These are phyloP conservation scores for Manacus vitellinus DNA, from an alignment of 2,113 vertebrate genomes.

Conservation along the genomic window DNA sequence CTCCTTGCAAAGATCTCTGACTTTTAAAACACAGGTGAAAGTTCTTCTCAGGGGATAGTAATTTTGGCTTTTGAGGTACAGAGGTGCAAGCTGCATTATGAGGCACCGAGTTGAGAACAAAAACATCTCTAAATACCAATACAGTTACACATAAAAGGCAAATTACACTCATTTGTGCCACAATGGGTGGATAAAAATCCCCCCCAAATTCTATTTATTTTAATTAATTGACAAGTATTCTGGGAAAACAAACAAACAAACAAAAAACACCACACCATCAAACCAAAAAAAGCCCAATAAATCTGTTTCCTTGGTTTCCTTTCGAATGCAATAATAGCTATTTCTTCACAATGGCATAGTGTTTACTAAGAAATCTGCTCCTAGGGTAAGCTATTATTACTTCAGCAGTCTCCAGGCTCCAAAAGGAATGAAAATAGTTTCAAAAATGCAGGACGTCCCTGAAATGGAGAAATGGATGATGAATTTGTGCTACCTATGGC, in stretches of 20 bases:
- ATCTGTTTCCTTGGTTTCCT: neutral
- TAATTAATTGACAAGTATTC: neutral
- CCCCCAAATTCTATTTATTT: neutral
- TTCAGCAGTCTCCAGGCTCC: constrained; percentile 25
- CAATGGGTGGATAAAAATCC: neutral
- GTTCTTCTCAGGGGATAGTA: neutral
- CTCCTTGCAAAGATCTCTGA: neutral
- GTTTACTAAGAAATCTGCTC: constrained; percentile 42
- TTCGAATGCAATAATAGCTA: neutral
- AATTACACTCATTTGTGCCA: neutral
- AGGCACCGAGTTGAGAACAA: neutral
- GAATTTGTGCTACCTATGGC: neutral
- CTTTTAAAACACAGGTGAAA: neutral
- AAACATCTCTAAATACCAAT: neutral
- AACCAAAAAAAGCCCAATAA: neutral
- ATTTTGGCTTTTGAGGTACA: neutral
- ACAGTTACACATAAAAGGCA: neutral
- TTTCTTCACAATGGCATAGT: constrained; percentile 14
- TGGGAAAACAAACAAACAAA: too few species aligned
- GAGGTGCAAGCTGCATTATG: neutral
- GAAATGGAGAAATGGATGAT: neutral
- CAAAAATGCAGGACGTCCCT: neutral
- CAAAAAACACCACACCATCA: neutral
- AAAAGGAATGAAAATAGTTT: constrained; percentile 31
- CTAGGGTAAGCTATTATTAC: constrained; percentile 44